Evolutionary conservation across 2,888 invertebrate species (phyloP), one percentile per base, ranked within the genome.

Genomic region (Erebia palarica): DNA sequence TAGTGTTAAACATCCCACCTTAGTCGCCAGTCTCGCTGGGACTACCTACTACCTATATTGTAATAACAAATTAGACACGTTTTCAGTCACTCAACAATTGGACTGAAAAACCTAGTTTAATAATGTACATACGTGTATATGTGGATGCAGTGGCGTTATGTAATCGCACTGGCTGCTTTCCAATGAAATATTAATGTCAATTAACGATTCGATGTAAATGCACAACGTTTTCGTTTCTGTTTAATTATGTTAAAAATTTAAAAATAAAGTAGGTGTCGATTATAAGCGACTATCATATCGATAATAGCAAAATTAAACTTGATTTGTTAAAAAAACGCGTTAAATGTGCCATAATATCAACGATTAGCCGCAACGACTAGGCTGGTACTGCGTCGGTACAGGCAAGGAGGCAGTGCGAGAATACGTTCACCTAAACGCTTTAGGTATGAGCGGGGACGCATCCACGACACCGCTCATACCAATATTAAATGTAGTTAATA

Each of bases 391-490:
- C 66, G 71, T 58, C 67, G 67, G 16, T 55, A 55, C 70, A 74
- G 77, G 81, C 85, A 81, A 81, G 84, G 86, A 83, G 89, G 82
- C 88, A 84, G 86, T 86, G 91, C 89, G 90, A 82, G 81, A 77
- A 76, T 77, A 82, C 90, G 90, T 84, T 80, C 89, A 90, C 90
- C 89, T 91, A 88, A 91, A 93, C 92, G 92, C 92, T 93, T 93
- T 93, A 93, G 92, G 92, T 92, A 92, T 93, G 92, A 88, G 92
- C 86, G 92, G 92, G 88, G 88, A 82, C 84, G 92, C 92, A 92
- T 92, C 92, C 92, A 92, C 92, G 86, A 86, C 84, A 86, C 92
- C 92, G 91, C 91, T 92, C 92, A 93, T 93, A 92, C 92, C 92
- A 92, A 87, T 86, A 88, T 90, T 91, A 92, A 90, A 91, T 89